phyloP scores from a whole-genome alignment of 2,888 invertebrate species.

The Orchesella flavescens region DNA sequence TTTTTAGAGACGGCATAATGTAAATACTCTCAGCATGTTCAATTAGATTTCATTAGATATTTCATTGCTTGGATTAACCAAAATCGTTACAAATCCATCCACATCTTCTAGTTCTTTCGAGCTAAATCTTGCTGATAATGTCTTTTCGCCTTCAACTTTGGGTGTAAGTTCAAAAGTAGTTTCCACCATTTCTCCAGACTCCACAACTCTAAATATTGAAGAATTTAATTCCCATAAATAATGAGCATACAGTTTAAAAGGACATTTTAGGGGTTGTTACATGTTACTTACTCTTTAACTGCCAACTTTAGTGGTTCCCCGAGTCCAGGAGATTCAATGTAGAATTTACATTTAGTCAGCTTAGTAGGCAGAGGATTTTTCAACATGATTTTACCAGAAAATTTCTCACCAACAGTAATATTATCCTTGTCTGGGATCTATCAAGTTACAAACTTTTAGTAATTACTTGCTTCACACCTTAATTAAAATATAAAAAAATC shows the following conservation, averaged over 20 bases:
- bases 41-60: slow-evolving; percentile 26
- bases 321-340: slow-evolving; percentile 87
- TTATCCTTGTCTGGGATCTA: slow-evolving; percentile 73
- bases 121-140: slow-evolving; percentile 89
- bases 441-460: not conserved
- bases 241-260: not conserved
- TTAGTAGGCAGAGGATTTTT: slow-evolving; percentile 88
- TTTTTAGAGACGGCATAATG: too few species aligned
- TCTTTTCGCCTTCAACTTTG: slow-evolving; percentile 84
- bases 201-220: slow-evolving; percentile 77
- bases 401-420: slow-evolving; percentile 75
- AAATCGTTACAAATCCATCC: slow-evolving; percentile 81
- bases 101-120: slow-evolving; percentile 92
- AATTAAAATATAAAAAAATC: too few species aligned
- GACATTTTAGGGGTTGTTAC: too few species aligned
- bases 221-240: slow-evolving; percentile 49
- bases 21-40: too few species aligned
- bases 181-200: slow-evolving; percentile 81
- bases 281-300: slow-evolving; percentile 78
- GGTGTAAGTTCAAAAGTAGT: slow-evolving; percentile 86
- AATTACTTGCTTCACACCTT: too few species aligned
- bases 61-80: slow-evolving; percentile 66
- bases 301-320: slow-evolving; percentile 83
- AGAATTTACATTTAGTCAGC: slow-evolving; percentile 84
- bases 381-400: slow-evolving; percentile 80